phyloP scores from a whole-genome alignment of 1,140 invertebrate species.

The Atta colombica region DNA sequence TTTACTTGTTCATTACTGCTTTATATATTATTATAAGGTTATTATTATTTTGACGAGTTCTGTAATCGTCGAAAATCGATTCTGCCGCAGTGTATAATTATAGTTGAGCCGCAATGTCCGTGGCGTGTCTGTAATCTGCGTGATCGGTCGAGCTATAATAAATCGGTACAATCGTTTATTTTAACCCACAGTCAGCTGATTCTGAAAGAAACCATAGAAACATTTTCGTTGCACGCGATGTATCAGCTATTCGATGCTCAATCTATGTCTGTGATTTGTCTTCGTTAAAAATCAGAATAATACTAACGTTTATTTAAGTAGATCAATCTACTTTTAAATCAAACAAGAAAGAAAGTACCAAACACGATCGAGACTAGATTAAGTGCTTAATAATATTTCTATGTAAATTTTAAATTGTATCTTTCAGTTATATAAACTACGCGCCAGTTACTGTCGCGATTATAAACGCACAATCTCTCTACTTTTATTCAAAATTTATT shows the following conservation, averaged over 20 bases:
- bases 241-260: constrained; percentile 17
- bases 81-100: neutral
- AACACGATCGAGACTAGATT: too few relatives aligned
- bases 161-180: constrained; percentile 44
- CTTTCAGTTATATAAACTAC: too few relatives aligned
- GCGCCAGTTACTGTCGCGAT: too few relatives aligned
- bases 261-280: constrained; percentile 1
- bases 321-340: neutral
- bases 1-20: neutral
- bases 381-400: too few relatives aligned
- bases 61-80: constrained; percentile 28
- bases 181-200: constrained; percentile 18
- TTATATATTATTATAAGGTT: neutral
- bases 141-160: constrained; percentile 33
- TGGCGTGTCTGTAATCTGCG: constrained; percentile 18
- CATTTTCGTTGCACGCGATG: constrained; percentile 41
- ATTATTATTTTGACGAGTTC: neutral
- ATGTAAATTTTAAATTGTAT: too few relatives aligned
- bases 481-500: neutral
- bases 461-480: too few relatives aligned
- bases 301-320: neutral
- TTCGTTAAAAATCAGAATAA: neutral
- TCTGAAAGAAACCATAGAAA: constrained; percentile 21
- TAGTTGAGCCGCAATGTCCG: constrained; percentile 6
- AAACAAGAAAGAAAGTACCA: too few relatives aligned